Conservation (phyloP, 1,140 invertebrate species). For the Sogatella furcifera region DNA sequence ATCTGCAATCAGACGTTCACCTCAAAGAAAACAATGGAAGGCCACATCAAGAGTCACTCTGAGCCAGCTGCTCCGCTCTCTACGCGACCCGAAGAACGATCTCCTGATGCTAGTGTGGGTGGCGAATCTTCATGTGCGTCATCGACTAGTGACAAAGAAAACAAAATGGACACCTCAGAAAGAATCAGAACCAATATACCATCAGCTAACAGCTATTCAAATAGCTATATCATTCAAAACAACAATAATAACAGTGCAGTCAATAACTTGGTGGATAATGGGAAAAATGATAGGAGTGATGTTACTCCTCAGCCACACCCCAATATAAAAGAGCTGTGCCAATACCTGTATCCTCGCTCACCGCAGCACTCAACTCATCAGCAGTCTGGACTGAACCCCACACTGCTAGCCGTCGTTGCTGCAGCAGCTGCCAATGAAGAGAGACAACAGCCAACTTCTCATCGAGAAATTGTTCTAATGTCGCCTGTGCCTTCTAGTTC, state of each 20-base stretch:
- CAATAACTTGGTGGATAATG: neutral
- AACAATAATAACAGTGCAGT: neutral
- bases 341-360: slow-evolving; percentile 20
- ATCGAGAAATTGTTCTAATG: slow-evolving; percentile 2
- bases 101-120: slow-evolving; percentile 20
- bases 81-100: slow-evolving; percentile 25
- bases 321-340: slow-evolving; percentile 18
- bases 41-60: slow-evolving; percentile 81
- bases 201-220: neutral
- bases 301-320: slow-evolving; percentile 7
- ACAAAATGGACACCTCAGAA: slow-evolving; percentile 22
- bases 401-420: slow-evolving; percentile 36
- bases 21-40: slow-evolving; percentile 79
- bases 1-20: slow-evolving; percentile 81
- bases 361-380: neutral
- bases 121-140: slow-evolving; percentile 27
- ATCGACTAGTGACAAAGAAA: slow-evolving; percentile 37
- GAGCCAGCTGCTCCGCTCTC: slow-evolving; percentile 33
- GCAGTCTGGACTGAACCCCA: slow-evolving; percentile 32
- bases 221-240: too few relatives aligned
- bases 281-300: neutral
- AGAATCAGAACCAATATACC: slow-evolving; percentile 12
- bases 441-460: slow-evolving; percentile 11
- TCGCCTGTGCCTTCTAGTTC: slow-evolving; percentile 19
- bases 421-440: slow-evolving; percentile 30